Evolutionary conservation across 1,140 invertebrate species (phyloP).

Genomic region (Dreissena polymorpha): DNA sequence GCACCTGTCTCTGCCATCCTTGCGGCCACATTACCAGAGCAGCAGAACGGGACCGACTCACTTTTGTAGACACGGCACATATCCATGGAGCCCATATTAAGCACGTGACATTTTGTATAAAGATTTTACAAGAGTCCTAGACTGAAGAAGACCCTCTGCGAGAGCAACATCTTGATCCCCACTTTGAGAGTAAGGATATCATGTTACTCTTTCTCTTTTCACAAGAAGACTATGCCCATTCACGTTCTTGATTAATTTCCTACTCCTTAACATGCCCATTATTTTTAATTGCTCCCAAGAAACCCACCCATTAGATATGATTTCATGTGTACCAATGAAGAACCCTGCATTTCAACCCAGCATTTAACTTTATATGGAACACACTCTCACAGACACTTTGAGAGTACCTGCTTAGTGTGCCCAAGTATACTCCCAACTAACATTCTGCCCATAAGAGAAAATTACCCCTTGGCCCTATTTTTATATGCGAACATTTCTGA

Average conservation of each 20-base stretch:
- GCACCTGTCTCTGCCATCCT: no score
- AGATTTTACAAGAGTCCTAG: neutral
- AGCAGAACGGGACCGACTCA: no score
- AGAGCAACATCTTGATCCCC: slow-evolving; percentile 20
- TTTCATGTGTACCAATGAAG: neutral
- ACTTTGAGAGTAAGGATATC: slow-evolving; percentile 38
- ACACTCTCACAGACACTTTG: slow-evolving; percentile 57
- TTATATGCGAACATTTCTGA: no score
- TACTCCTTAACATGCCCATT: no score
- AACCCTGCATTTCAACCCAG: neutral
- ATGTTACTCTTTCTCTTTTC: neutral
- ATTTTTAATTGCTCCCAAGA: no score
- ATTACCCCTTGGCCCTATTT: no score
- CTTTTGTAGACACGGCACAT: no score
- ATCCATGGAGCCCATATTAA: no score
- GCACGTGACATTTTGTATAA: no score
- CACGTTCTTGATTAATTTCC: neutral
- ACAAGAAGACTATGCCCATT: neutral
- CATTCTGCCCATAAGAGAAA: no score
- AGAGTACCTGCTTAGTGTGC: slow-evolving; percentile 55
- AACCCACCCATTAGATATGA: neutral
- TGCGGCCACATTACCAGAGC: no score
- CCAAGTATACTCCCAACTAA: no score
- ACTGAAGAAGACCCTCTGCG: neutral
- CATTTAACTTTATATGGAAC: slow-evolving; percentile 12